Evolutionary conservation across 2,797 vertebrate genomes (phyloP).

Genomic region (Typhlichthys eigenmanni): DNA sequence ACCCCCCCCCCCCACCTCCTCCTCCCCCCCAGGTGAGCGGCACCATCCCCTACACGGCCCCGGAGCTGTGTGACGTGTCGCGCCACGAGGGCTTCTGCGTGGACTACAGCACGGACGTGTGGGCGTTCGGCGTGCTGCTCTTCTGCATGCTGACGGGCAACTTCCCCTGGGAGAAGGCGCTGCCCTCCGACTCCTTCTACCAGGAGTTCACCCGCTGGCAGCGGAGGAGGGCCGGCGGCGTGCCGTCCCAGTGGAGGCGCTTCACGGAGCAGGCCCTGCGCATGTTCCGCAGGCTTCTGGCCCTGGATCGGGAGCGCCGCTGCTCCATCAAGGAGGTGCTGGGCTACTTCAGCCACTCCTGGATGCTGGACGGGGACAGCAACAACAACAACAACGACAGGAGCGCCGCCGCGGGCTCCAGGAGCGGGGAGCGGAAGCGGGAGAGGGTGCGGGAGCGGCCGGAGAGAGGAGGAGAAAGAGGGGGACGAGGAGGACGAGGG

Average conservation of each 20-base stretch:
- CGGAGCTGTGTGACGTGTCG: constrained; percentile 81
- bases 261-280: constrained; percentile 83
- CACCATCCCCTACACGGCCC: constrained; percentile 86
- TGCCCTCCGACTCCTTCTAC: constrained; percentile 83
- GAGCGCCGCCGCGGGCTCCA: constrained; percentile 14
- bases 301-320: constrained; percentile 79
- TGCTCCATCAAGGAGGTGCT: constrained; percentile 85
- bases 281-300: constrained; percentile 83
- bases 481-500: constrained; percentile 23
- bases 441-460: constrained; percentile 17
- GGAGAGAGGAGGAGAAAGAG: constrained; percentile 35
- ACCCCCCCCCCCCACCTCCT: too few species aligned
- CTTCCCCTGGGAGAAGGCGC: constrained; percentile 87
- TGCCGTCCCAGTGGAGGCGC: constrained; percentile 84
- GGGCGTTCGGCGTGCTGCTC: constrained; percentile 86
- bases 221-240: constrained; percentile 65
- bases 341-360: constrained; percentile 80
- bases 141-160: constrained; percentile 88
- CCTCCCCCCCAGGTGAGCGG: constrained; percentile 73
- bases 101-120: constrained; percentile 84
- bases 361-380: constrained; percentile 80
- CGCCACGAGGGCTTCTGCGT: constrained; percentile 83
- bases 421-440: constrained; percentile 18
- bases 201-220: constrained; percentile 87
- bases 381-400: constrained; percentile 47